These are phyloP conservation scores for Epizoanthus ramosus DNA, from an alignment of 92 coral and sea anemone genomes.

Conservation along the genomic window DNA sequence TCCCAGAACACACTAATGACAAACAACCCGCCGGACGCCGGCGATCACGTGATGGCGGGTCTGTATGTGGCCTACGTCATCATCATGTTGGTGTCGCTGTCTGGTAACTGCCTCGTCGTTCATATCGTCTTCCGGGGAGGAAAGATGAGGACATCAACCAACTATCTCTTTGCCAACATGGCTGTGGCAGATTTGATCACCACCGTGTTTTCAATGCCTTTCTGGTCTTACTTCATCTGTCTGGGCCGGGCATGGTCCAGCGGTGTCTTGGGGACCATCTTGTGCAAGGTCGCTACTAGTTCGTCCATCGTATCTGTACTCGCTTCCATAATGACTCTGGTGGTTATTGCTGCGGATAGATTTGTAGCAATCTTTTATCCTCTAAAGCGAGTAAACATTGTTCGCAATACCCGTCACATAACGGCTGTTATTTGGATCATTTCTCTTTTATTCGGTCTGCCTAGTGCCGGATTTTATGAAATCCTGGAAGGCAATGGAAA, in stretches of 20 bases:
- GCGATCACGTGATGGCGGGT: constrained; percentile 13
- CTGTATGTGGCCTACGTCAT: constrained; percentile 38
- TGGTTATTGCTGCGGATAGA: constrained; percentile 37
- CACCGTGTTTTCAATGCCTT: constrained; percentile 48
- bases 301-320: constrained; percentile 25
- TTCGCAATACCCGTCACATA: constrained; percentile 26
- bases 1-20: too few species aligned
- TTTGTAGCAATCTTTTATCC: constrained; percentile 45
- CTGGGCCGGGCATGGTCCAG: constrained; percentile 22
- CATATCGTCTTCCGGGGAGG: constrained; percentile 23
- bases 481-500: constrained; percentile 11
- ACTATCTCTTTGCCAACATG: constrained; percentile 46
- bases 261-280: constrained; percentile 23
- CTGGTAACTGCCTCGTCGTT: constrained; percentile 40
- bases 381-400: constrained; percentile 26
- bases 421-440: constrained; percentile 25
- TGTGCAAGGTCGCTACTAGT: constrained; percentile 43
- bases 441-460: constrained; percentile 32
- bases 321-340: constrained; percentile 42
- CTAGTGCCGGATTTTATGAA: constrained; percentile 26
- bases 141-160: constrained; percentile 18
- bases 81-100: constrained; percentile 36
- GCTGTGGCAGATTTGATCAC: constrained; percentile 43
- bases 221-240: constrained; percentile 55
- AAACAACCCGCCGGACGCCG: too few species aligned